Conservation (phyloP, 2,113 vertebrate genomes). For the Brachyhypopomus occidentalis region DNA sequence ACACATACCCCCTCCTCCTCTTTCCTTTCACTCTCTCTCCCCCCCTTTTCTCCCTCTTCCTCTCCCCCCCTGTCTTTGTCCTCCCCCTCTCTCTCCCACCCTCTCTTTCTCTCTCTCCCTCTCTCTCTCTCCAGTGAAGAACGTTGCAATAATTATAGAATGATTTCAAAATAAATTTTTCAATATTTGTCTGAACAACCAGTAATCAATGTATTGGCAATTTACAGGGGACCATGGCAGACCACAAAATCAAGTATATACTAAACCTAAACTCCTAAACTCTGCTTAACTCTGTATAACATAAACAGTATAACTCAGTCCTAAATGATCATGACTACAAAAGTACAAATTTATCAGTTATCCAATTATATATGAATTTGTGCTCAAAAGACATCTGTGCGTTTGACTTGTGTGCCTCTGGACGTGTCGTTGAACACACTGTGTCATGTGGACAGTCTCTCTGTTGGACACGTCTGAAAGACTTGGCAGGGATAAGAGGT, state of each 20-base stretch:
- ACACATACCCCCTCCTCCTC: constrained; percentile 18
- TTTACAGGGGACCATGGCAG: too few species aligned
- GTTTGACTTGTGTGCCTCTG: neutral
- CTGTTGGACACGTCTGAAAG: constrained; percentile 13
- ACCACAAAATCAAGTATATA: too few species aligned
- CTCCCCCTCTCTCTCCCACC: constrained; percentile 9
- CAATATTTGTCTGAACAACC: neutral
- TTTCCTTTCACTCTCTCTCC: constrained; percentile 7
- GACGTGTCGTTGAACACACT: neutral
- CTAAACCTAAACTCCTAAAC: too few species aligned
- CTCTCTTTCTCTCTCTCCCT: constrained; percentile 1
- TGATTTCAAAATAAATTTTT: neutral
- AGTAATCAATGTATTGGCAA: too few species aligned
- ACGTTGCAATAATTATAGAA: too few species aligned
- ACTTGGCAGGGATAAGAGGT: constrained; percentile 22
- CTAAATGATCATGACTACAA: too few species aligned
- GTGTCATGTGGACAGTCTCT: neutral
- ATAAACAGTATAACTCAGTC: too few species aligned
- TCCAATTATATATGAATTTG: too few species aligned
- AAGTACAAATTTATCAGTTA: too few species aligned
- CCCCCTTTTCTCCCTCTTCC: neutral
- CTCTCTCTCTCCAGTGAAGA: neutral
- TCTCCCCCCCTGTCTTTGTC: neutral
- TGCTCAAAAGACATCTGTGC: neutral
- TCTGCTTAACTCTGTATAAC: too few species aligned